Evolutionary conservation across 2,888 invertebrate genomes (phyloP).

Genomic region (Conops quadrifasciatus): DNA sequence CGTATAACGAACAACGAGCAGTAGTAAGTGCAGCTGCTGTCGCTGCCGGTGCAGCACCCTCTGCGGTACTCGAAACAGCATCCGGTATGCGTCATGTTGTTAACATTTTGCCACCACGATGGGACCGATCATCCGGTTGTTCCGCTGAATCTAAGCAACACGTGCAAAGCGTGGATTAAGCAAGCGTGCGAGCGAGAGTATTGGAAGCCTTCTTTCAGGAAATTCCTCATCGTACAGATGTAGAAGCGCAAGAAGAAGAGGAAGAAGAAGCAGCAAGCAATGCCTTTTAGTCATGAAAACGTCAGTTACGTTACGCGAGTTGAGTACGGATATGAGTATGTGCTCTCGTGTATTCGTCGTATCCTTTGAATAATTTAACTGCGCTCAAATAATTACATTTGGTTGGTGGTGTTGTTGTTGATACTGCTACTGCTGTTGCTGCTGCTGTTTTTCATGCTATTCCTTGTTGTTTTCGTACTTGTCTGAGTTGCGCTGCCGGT

Average conservation of each 20-base stretch:
- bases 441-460: background rate
- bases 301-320: background rate
- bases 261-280: background rate
- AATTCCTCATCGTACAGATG: too few relatives aligned
- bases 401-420: background rate
- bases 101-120: too few relatives aligned
- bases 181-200: too few relatives aligned
- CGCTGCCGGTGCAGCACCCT: too few relatives aligned
- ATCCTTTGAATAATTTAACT: conserved; percentile 4
- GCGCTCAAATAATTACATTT: conserved; percentile 5
- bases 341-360: background rate
- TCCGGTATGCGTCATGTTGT: too few relatives aligned
- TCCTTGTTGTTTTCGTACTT: background rate
- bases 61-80: too few relatives aligned
- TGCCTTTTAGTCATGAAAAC: background rate
- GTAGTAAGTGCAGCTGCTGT: too few relatives aligned
- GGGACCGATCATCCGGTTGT: too few relatives aligned
- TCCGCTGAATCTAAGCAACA: too few relatives aligned
- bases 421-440: background rate
- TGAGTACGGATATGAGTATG: background rate
- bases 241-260: background rate
- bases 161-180: too few relatives aligned
- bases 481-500: background rate
- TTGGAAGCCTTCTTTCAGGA: too few relatives aligned
- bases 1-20: too few relatives aligned